Evolutionary conservation across 2,888 invertebrate genomes (phyloP).

Genomic region (Fragum whitleyi): DNA sequence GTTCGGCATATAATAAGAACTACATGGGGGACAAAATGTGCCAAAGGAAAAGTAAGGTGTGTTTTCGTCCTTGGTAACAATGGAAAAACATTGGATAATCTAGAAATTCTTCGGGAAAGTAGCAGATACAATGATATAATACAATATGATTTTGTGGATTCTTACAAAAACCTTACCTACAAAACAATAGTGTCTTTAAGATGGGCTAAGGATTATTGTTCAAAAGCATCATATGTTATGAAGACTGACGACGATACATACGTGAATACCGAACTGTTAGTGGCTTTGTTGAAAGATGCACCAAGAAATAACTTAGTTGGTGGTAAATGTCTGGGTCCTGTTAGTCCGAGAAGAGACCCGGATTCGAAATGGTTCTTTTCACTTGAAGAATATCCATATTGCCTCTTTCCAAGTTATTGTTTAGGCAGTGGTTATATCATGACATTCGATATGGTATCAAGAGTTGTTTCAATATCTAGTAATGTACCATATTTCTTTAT

Average conservation of each 20-base stretch:
- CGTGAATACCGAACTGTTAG: slow-evolving; percentile 68
- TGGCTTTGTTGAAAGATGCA: not conserved
- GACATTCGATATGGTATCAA: slow-evolving; percentile 56
- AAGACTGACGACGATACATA: slow-evolving; percentile 78
- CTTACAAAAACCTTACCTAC: slow-evolving; percentile 71
- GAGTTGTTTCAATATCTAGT: slow-evolving; percentile 53
- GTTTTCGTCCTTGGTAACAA: not conserved
- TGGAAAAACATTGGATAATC: not conserved
- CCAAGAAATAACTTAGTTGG: slow-evolving; percentile 57
- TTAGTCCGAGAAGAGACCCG: slow-evolving; percentile 61
- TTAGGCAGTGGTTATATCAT: slow-evolving; percentile 73
- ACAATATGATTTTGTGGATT: slow-evolving; percentile 67
- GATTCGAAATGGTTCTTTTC: slow-evolving; percentile 73
- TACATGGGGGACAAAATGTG: slow-evolving; percentile 68
- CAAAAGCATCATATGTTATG: slow-evolving; percentile 69
- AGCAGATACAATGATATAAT: slow-evolving; percentile 63
- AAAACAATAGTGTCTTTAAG: slow-evolving; percentile 69
- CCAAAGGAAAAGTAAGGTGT: not conserved
- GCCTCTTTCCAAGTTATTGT: slow-evolving; percentile 67
- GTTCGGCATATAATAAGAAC: slow-evolving; percentile 59
- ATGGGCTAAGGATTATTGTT: slow-evolving; percentile 65
- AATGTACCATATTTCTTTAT: slow-evolving; percentile 72
- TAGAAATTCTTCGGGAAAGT: slow-evolving; percentile 49
- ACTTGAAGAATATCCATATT: slow-evolving; percentile 47
- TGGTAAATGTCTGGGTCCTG: slow-evolving; percentile 68